phyloP scores from a whole-genome alignment of 2,113 vertebrate genomes.

The Hippocampus barbouri region DNA sequence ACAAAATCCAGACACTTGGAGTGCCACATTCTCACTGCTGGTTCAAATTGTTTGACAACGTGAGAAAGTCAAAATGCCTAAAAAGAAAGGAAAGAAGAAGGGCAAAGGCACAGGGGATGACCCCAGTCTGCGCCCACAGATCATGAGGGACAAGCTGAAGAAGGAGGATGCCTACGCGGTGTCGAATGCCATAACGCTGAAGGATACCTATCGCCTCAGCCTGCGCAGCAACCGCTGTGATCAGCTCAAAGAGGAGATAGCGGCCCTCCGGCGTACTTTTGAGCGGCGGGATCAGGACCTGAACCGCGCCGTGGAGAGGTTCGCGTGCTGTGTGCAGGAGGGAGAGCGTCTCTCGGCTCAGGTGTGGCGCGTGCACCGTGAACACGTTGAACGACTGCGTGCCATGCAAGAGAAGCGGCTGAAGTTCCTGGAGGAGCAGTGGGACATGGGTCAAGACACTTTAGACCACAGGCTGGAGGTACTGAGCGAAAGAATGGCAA shows the following conservation, averaged over 20 bases:
- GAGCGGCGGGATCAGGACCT: conserved; percentile 4
- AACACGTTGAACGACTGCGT: neutral
- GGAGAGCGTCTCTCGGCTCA: neutral
- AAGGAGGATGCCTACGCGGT: neutral
- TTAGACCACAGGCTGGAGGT: neutral
- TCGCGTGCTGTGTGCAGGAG: neutral
- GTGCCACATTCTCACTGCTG: neutral
- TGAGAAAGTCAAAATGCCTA: neutral
- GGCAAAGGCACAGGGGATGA: conserved; percentile 1
- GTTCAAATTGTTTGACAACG: neutral
- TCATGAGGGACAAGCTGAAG: conserved; percentile 2
- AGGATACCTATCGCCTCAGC: neutral
- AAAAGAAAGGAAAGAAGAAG: conserved; percentile 8
- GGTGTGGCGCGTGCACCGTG: conserved; percentile 1
- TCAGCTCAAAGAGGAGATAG: conserved; percentile 1
- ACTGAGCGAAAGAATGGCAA: neutral
- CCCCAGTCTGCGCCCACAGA: neutral
- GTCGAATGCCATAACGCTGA: neutral
- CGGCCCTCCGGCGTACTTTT: neutral
- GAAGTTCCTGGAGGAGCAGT: neutral
- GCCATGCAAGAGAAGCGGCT: conserved; percentile 4
- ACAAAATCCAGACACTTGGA: neutral
- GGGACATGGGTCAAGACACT: neutral
- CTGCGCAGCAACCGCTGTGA: neutral
- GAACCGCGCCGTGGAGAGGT: neutral